These are phyloP conservation scores for Saimiri boliviensis DNA, from an alignment of 2,113 vertebrate species.

Conservation along the genomic window DNA sequence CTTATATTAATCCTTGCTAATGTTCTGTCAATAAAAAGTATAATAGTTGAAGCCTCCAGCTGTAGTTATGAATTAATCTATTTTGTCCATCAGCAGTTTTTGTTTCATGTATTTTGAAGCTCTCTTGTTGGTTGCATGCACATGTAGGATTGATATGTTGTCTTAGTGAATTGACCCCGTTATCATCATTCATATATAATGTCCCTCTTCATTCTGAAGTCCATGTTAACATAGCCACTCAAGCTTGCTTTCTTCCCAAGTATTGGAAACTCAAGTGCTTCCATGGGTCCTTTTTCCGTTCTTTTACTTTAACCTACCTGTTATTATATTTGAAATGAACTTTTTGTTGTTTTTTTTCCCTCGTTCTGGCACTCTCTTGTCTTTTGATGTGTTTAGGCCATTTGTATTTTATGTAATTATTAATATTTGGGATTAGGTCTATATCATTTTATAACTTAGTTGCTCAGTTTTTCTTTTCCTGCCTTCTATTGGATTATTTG, in stretches of 20 bases:
- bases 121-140: neutral
- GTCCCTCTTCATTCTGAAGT: neutral
- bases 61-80: neutral
- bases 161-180: neutral
- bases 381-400: neutral
- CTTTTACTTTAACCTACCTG: neutral
- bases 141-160: neutral
- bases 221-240: neutral
- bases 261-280: neutral
- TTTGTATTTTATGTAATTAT: conserved; percentile 13
- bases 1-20: neutral
- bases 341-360: neutral
- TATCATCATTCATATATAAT: neutral
- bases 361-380: neutral
- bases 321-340: neutral
- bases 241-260: neutral
- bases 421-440: neutral
- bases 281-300: neutral
- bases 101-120: neutral
- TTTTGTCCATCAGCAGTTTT: neutral
- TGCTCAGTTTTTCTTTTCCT: neutral
- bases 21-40: neutral
- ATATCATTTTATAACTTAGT: neutral
- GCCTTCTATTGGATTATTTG: neutral
- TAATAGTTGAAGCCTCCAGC: neutral